Base-by-base conservation (phyloP, 2,888 invertebrate genomes). In the Sinopyrophorus schimmeli region DNA sequence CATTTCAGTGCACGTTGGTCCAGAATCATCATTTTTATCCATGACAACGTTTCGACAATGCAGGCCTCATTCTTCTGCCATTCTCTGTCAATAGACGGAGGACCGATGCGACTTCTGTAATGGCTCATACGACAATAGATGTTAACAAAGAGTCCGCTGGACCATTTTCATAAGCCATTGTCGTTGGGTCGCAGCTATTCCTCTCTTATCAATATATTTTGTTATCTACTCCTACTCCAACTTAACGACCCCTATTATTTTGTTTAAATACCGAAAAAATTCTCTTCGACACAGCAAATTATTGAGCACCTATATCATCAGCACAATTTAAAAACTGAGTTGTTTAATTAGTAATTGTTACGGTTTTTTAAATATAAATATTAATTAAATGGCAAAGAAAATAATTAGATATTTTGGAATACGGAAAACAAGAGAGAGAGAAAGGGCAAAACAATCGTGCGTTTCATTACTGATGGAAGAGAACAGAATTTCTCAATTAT, bases 161-260 rank as follows among this genome's bases (percentile, higher is more conserved):
- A 71, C 70, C 70, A 70, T 70, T 70, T 70, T 70, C 69, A 69
- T 69, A 69, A 67, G 67, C 70, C 61, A 71, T 71, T 71, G 69
- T 71, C 62, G 64, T 62, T 62, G 63, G 65, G 67, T 66, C 67
- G 66, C 65, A 66, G 60, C 57, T 62, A 61, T 55, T 61, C 62
- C 57, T 59, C 58, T 61, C 64, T 68, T 62, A 65, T 65, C 66
- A 66, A 65, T 66, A 65, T 66, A 64, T 64, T 63, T 63, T 56
- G 61, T 60, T 63, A 62, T 64, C 61, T 63, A 52, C 57, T 48
- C 39, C 43, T 50, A 46, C 46, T 49, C 44, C 35, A 37, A 54
- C 43, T 48, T 26, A 17, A 41, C 40, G 48, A 46, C 40, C 44
- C 21, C 10, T 17, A 41, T n/a, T n/a, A n/a, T n/a, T n/a, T n/a